phyloP scores from a whole-genome alignment of 1,140 invertebrate species.

The Sarcophaga bullata region DNA sequence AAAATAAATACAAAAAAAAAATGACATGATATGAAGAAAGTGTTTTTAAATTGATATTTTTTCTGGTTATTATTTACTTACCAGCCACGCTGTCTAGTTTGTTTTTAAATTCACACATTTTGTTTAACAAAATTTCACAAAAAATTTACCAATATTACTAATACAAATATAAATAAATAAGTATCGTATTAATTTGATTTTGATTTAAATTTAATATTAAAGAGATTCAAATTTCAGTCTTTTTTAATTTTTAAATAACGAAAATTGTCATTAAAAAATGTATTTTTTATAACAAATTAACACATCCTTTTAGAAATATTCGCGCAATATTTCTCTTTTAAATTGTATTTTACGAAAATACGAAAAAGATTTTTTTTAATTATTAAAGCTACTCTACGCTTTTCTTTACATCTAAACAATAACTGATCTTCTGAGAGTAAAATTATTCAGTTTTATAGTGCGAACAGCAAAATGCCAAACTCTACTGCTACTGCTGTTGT shows the following conservation, averaged over 20 bases:
- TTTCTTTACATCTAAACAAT: constrained; percentile 42
- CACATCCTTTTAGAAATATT: background rate
- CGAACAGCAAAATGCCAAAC: constrained; percentile 8
- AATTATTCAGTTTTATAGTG: constrained; percentile 38
- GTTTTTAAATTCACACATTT: constrained; percentile 45
- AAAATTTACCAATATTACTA: background rate
- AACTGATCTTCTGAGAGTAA: constrained; percentile 41
- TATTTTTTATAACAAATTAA: background rate
- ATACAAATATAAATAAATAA: background rate
- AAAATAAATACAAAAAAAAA: too few species aligned
- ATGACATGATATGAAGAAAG: background rate
- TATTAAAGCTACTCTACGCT: constrained; percentile 23
- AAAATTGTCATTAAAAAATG: background rate
- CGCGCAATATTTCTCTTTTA: background rate
- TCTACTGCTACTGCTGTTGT: background rate
- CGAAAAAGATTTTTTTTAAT: background rate
- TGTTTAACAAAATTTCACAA: constrained; percentile 20
- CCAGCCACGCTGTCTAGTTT: constrained; percentile 32
- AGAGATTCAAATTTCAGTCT: background rate
- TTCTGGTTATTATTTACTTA: background rate
- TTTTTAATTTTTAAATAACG: background rate
- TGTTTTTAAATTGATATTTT: background rate
- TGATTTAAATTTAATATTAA: background rate
- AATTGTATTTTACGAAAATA: background rate
- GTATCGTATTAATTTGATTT: background rate